Base-by-base conservation (phyloP, 1,140 invertebrate species). In the Rhizoglyphus robini region DNA sequence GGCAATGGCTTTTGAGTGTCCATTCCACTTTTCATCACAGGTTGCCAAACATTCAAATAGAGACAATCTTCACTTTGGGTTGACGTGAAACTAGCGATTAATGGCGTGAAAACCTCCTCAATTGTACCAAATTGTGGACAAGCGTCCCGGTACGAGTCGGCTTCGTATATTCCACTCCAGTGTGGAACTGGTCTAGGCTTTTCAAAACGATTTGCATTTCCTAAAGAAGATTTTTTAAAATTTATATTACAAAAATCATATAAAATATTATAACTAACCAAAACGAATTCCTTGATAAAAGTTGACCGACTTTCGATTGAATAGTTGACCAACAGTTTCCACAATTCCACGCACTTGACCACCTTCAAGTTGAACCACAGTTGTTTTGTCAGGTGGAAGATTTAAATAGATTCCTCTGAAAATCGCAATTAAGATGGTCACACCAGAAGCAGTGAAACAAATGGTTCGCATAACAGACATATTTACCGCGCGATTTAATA, bases 1-100 rank as follows among this genome's bases (percentile, higher is more conserved):
- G 68, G 34, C 29, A 29, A 29, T n/a, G n/a, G n/a, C n/a, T n/a
- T n/a, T n/a, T n/a, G n/a, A n/a, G n/a, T n/a, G 8, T 30, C 30
- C 36, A n/a, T 67, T 13, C 27, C n/a, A 18, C n/a, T n/a, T n/a
- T 34, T n/a, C 15, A n/a, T 8, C 13, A n/a, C 3, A 23, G 72
- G 70, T 31, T 75, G 68, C 67, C 70, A 76, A 47, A 76, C 61
- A 68, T 78, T 76, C 11, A 76, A 61, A 65, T 74, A 77, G 15
- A 76, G 69, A 65, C 75, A 76, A 65, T 76, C 75, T 68, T 67
- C 66, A 70, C 36, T 41, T 41, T 11, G 8, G 8, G 36, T 41
- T 18, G 8, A 11, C 18, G 36, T 41, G n/a, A n/a, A n/a, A n/a
- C n/a, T n/a, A 8, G 18, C 18, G 18, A 41, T n/a, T n/a, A n/a